Percentiles rank a stretch among this genome's conserved stretches.
Evolutionary conservation across 2,888 invertebrate genomes (phyloP).

Genomic region (Tachystola acroxantha): DNA sequence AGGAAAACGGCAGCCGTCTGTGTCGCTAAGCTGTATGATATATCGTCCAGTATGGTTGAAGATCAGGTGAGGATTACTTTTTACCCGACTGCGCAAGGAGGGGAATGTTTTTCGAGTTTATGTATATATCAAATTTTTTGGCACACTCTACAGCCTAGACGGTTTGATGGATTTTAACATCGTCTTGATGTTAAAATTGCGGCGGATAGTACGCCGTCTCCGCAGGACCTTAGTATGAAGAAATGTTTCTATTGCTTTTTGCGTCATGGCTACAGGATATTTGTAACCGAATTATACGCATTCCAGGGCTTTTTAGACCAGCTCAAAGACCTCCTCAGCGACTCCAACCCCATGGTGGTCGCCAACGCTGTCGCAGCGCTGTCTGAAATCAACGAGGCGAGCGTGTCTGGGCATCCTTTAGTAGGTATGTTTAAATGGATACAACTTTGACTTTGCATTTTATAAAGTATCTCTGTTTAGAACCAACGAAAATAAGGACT

Average conservation of each 20-base stretch:
- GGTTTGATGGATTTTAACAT: no score
- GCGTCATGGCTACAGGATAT: no score
- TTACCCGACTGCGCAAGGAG: no score
- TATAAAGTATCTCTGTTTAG: neutral
- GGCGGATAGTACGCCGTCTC: no score
- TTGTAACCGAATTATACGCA: no score
- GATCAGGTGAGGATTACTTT: conserved; percentile 58
- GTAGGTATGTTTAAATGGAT: conserved; percentile 85
- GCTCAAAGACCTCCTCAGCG: conserved; percentile 96
- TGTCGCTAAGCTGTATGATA: conserved; percentile 99
- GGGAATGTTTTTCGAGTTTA: no score
- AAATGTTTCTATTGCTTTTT: no score
- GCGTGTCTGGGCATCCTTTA: conserved; percentile 94
- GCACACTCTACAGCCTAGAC: no score
- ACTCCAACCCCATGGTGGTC: conserved; percentile 99
- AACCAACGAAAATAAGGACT: neutral
- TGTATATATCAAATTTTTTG: neutral
- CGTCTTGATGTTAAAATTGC: no score
- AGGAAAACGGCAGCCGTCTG: conserved; percentile 99
- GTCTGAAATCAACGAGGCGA: conserved; percentile 98
- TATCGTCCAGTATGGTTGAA: conserved; percentile 85
- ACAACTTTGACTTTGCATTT: neutral
- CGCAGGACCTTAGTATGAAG: no score
- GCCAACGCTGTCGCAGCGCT: conserved; percentile 99
- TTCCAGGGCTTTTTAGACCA: conserved; percentile 98